A percentile compares a stretch with the other conserved stretches of the same genome.
phyloP scores from a whole-genome alignment of 1,140 invertebrate species.

The Neodiprion pinetum region DNA sequence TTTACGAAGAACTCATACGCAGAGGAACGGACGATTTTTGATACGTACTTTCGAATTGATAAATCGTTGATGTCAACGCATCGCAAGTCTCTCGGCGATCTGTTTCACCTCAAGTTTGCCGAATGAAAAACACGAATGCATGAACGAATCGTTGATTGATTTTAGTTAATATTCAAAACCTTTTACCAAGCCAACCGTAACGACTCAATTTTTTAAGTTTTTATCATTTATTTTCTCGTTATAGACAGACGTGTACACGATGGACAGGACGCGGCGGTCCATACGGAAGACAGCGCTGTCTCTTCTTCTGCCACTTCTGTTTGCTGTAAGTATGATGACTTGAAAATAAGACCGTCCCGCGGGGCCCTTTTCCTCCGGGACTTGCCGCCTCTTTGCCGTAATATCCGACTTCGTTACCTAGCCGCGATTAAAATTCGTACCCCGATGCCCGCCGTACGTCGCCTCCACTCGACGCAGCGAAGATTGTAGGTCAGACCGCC shows the following conservation, averaged over 20 bases:
- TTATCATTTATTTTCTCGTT: constrained; percentile 39
- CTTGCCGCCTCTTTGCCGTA: too few relatives aligned
- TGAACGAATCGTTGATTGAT: too few relatives aligned
- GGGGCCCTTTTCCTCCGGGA: too few relatives aligned
- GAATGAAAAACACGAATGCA: too few relatives aligned
- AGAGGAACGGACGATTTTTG: too few relatives aligned
- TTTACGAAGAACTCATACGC: too few relatives aligned
- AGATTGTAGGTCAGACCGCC: constrained; percentile 57
- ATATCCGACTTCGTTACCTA: constrained; percentile 6
- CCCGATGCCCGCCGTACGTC: background rate
- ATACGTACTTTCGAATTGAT: too few relatives aligned
- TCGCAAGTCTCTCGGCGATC: too few relatives aligned
- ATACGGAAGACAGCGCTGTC: constrained; percentile 51
- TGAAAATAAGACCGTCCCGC: background rate
- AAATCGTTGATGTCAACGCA: too few relatives aligned
- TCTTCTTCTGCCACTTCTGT: constrained; percentile 48
- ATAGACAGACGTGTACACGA: constrained; percentile 51
- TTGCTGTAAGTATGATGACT: constrained; percentile 52
- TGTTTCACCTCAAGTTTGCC: too few relatives aligned
- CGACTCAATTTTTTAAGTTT: constrained; percentile 4
- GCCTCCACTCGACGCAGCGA: constrained; percentile 46
- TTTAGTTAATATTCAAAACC: too few relatives aligned
- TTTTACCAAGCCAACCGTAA: too few relatives aligned
- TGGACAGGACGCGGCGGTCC: constrained; percentile 58
- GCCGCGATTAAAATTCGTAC: background rate